Percentiles rank a stretch among this genome's conserved stretches.
phyloP scores from a whole-genome alignment of 53 echinoderm and acorn worm genomes.

The Holothuria scabra region DNA sequence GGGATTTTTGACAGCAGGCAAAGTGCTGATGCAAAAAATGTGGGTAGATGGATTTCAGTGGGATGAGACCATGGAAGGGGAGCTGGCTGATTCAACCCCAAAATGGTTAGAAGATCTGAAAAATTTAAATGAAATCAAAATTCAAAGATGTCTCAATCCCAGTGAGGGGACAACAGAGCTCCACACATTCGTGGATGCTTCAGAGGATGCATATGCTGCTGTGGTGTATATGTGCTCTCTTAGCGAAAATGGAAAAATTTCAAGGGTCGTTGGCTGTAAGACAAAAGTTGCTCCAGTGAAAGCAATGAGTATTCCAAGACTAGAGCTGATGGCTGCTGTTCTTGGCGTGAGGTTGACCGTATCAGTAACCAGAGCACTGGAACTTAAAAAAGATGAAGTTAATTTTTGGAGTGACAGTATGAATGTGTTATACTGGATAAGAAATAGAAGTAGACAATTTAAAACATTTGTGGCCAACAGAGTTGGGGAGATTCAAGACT shows the following conservation, averaged over 20 bases:
- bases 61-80: background rate
- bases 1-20: slow-evolving; percentile 2
- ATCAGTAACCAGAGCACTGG: background rate
- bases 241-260: background rate
- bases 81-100: background rate
- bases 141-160: background rate
- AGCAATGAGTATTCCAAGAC: slow-evolving; percentile 5
- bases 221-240: slow-evolving; percentile 8
- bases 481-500: slow-evolving; percentile 13
- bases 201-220: slow-evolving; percentile 29
- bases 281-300: slow-evolving; percentile 32
- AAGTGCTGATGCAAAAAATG: background rate
- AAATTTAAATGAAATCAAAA: background rate
- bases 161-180: background rate
- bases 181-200: slow-evolving; percentile 48
- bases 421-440: slow-evolving; percentile 6
- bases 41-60: background rate
- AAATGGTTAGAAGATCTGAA: slow-evolving; percentile 28
- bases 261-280: background rate
- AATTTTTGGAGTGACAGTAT: slow-evolving; percentile 17
- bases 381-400: background rate
- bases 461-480: slow-evolving; percentile 18
- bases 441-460: background rate
- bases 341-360: slow-evolving; percentile 14
- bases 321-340: slow-evolving; percentile 18